Base-by-base conservation (phyloP, 2,113 vertebrate species). In the Lampris incognitus region DNA sequence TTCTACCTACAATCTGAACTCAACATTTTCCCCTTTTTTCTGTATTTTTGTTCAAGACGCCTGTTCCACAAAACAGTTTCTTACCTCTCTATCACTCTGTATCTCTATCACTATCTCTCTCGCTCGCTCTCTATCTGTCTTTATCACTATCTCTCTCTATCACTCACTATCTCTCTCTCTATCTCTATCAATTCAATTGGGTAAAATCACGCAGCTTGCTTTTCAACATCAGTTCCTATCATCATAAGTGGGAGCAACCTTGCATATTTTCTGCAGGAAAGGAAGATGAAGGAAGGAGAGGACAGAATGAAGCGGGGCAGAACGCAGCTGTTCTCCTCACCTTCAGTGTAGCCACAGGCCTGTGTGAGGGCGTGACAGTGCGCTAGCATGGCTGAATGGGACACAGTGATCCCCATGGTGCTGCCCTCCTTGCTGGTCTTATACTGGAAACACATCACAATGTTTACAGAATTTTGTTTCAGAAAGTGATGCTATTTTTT, bases 391-490 rank as follows among this genome's bases (percentile, higher is more conserved):
- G 96, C 96, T 1, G 95, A 90, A 24, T 97, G 95, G 50, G 97
- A 95, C 69, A 99, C 70, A 0, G 96, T 96, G 79, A 99, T 93
- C 42, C 98, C 98, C 95, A 99, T 96, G 0, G 97, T 98, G 88
- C 96, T 97, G 90, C 97, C 98, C 79, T 98, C 98, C 82, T 98
- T 98, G 89, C 97, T 97, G 81, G 96, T 98, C 92, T 98, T 99
- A 83, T 99, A 99, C 98, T 99, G 90, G 40, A 83, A 52, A 82
- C 7, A 69, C 1, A 70, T 9, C 5, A 57, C 5, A 72, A 24
- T 39, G 69, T 61, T 36, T 7, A 3, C 55, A 46, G 1, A 63
- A 5, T 9, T 59, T 9, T 2, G 62, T 11, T 58, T 6, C 4
- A 59, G 4, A 65, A 52, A 52, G 44, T 46, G 44, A 46, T 7